Evolutionary conservation across 2,113 vertebrate genomes (phyloP).

Genomic region (Callipepla californica): DNA sequence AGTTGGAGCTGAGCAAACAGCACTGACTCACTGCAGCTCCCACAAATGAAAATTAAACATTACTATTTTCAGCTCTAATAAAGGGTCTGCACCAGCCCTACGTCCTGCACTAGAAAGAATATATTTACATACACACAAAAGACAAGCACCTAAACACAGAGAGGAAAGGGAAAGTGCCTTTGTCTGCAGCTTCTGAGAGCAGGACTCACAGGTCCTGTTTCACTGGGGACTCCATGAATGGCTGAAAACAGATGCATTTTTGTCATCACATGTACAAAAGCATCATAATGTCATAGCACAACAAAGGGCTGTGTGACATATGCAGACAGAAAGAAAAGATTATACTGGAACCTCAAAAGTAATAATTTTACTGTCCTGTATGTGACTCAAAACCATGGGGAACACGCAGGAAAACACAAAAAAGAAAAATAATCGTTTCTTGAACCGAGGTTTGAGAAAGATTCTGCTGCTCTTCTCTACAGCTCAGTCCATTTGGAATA

Average conservation of each 20-base stretch:
- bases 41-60: background rate
- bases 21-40: constrained; percentile 3
- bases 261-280: fast-evolving
- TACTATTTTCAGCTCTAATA: background rate
- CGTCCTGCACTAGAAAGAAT: background rate
- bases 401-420: background rate
- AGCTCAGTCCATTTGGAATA: background rate
- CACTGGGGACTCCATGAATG: background rate
- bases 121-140: background rate
- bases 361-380: background rate
- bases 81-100: background rate
- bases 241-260: background rate
- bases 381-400: background rate
- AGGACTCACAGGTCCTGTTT: background rate
- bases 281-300: background rate
- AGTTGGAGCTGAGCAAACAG: background rate
- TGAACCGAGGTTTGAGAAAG: background rate
- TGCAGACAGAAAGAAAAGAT: background rate
- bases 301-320: background rate
- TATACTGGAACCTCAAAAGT: background rate
- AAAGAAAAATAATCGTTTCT: background rate
- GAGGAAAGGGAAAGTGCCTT: background rate
- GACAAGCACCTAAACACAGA: background rate
- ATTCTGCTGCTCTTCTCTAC: background rate
- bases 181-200: background rate